phyloP scores from a whole-genome alignment of 2,797 vertebrate species.

The Pseudomugil gertrudae region DNA sequence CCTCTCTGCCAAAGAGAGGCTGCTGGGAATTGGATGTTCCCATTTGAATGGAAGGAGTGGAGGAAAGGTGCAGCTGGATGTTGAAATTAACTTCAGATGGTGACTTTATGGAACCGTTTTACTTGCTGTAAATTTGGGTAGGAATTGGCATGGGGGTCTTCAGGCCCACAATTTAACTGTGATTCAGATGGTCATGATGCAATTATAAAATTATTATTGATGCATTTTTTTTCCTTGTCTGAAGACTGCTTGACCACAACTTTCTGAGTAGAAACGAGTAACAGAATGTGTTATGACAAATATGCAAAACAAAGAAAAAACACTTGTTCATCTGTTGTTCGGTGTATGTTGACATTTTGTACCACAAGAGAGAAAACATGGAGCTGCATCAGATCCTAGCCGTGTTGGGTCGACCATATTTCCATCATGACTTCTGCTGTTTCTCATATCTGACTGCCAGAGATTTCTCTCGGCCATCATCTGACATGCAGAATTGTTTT shows the following conservation, averaged over 20 bases:
- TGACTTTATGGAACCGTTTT: background rate
- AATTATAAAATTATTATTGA: no score
- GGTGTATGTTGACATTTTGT: no score
- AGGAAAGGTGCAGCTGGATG: slow-evolving; percentile 23
- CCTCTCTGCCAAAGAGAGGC: slow-evolving; percentile 37
- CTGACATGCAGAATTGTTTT: no score
- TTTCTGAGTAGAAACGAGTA: background rate
- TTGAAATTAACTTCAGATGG: slow-evolving; percentile 24
- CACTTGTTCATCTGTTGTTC: background rate
- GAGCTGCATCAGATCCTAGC: background rate
- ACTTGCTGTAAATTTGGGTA: slow-evolving; percentile 6
- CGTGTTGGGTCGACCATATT: no score
- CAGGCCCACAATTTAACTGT: no score
- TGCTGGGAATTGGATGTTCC: slow-evolving; percentile 49
- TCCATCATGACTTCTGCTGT: no score
- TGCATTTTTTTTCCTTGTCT: no score
- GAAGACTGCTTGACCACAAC: no score
- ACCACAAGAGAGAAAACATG: background rate
- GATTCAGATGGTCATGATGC: no score
- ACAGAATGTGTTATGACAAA: background rate
- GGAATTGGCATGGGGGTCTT: no score
- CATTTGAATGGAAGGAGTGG: slow-evolving; percentile 13
- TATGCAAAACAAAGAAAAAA: background rate
- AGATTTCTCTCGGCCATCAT: no score
- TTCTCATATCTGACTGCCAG: no score